Evolutionary conservation across 2,113 vertebrate genomes (phyloP).

Genomic region (Hemibagrus wyckioides): DNA sequence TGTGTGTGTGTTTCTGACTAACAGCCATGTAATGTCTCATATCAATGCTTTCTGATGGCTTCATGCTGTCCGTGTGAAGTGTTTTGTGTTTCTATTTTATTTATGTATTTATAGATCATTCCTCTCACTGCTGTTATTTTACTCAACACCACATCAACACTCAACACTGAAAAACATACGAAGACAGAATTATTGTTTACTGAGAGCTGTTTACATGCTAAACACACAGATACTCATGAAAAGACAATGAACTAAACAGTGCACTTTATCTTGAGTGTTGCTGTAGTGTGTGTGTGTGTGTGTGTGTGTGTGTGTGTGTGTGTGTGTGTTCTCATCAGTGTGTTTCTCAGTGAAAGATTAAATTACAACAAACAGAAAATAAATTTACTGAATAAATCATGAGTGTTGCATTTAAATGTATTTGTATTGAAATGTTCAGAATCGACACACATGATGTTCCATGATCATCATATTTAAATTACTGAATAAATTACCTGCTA

Average conservation of each 20-base stretch:
- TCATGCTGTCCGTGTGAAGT: not conserved
- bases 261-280: slow-evolving; percentile 68
- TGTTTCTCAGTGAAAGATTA: not conserved
- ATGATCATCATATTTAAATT: too few species aligned
- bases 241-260: slow-evolving; percentile 62
- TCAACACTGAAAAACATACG: slow-evolving; percentile 32
- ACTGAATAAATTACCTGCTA: too few species aligned
- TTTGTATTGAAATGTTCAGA: too few species aligned
- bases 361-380: slow-evolving; percentile 8
- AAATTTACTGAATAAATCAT: slow-evolving; percentile 17
- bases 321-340: slow-evolving; percentile 35
- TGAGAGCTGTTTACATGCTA: not conserved
- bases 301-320: not conserved
- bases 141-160: not conserved
- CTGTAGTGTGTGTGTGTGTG: slow-evolving; percentile 45
- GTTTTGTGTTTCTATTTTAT: slow-evolving; percentile 6
- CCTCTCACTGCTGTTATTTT: not conserved
- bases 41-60: not conserved
- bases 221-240: not conserved
- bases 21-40: not conserved
- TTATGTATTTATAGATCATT: slow-evolving; percentile 1
- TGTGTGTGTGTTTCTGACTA: slow-evolving; percentile 20
- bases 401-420: not conserved
- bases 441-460: too few species aligned
- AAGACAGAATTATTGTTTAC: not conserved